A percentile compares a stretch with the other conserved stretches of the same genome.
These are phyloP conservation scores for Petrophora chlorosata DNA, from an alignment of 2,888 invertebrate species.

Conservation along the genomic window DNA sequence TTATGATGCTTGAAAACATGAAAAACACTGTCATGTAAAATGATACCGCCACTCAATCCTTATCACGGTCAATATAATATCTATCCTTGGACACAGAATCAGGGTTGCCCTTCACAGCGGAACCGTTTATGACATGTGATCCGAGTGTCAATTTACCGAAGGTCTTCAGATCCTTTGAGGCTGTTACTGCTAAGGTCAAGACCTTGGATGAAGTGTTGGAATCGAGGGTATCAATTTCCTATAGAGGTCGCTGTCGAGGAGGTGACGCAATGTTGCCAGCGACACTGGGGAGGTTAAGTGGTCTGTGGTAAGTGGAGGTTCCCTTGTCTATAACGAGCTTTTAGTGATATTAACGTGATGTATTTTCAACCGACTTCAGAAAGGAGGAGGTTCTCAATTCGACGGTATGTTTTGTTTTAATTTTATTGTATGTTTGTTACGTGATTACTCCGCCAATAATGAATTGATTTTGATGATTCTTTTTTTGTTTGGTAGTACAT, in stretches of 20 bases:
- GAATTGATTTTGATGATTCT: too few relatives aligned
- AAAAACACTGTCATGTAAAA: too few relatives aligned
- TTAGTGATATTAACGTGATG: background rate
- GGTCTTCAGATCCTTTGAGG: slow-evolving; percentile 41
- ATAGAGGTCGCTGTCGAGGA: slow-evolving; percentile 49
- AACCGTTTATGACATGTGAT: slow-evolving; percentile 14
- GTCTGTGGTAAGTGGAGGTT: slow-evolving; percentile 42
- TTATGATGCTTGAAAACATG: too few relatives aligned
- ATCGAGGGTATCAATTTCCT: slow-evolving; percentile 47
- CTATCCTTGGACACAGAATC: slow-evolving; percentile 1
- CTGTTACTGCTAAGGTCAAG: slow-evolving; percentile 45
- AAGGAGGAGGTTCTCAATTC: background rate
- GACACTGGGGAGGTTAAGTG: slow-evolving; percentile 44
- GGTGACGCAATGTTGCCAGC: slow-evolving; percentile 41
- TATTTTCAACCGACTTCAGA: too few relatives aligned
- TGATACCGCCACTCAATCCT: background rate
- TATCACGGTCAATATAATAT: slow-evolving; percentile 6
- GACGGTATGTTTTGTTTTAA: too few relatives aligned
- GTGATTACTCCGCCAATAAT: too few relatives aligned
- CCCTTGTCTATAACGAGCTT: slow-evolving; percentile 29
- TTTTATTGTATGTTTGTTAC: too few relatives aligned
- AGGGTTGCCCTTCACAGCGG: slow-evolving; percentile 8
- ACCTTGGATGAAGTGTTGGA: slow-evolving; percentile 52
- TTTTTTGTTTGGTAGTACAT: too few relatives aligned
- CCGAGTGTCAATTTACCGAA: slow-evolving; percentile 33